phyloP scores from a whole-genome alignment of 2,113 vertebrate species.

The Albula goreensis region DNA sequence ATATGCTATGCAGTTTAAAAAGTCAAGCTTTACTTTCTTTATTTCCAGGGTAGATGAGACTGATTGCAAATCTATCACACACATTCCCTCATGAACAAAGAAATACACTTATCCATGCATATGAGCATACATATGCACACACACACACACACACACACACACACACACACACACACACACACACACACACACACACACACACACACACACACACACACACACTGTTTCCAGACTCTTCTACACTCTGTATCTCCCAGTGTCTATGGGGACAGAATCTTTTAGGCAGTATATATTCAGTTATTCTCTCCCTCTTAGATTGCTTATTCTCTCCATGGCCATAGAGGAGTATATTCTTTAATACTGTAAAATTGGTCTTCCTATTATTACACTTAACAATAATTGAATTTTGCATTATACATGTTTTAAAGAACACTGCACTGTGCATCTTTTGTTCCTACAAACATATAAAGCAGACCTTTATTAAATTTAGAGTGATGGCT shows the following conservation, averaged over 20 bases:
- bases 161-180: not conserved
- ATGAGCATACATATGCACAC: not conserved
- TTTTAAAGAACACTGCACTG: not conserved
- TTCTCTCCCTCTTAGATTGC: no score
- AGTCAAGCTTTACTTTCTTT: not conserved
- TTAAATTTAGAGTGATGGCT: not conserved
- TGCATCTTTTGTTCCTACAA: not conserved
- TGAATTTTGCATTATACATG: no score
- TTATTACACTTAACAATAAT: no score
- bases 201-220: conserved; percentile 3
- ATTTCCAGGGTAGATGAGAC: not conserved
- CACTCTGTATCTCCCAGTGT: no score
- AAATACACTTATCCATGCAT: not conserved
- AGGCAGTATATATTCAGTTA: no score
- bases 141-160: not conserved
- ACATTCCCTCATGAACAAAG: not conserved
- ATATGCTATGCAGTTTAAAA: not conserved
- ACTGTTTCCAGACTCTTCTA: not conserved
- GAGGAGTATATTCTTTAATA: no score
- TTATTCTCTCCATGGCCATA: no score
- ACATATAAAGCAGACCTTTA: not conserved
- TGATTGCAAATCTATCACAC: not conserved
- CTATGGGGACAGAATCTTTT: no score
- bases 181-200: not conserved
- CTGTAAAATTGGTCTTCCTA: no score